Base-by-base conservation (phyloP, 2,113 vertebrate species). In the Pterocles burchelli region DNA sequence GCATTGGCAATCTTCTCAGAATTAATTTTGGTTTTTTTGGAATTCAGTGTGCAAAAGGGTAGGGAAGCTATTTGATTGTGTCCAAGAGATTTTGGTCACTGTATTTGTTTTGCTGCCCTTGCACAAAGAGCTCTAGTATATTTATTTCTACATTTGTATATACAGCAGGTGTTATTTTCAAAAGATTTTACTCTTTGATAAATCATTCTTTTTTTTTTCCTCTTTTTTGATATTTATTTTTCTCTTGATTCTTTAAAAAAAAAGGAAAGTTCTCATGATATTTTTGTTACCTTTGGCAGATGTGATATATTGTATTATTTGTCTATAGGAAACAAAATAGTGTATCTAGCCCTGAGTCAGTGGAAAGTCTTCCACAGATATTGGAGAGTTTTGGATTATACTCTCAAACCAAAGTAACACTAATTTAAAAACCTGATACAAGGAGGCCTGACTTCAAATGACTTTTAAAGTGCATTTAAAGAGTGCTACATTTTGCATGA, bases 331-430 rank as follows among this genome's bases (percentile, higher is more conserved):
- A 82, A 71, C 49, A 57, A 86, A 92, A 71, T 34, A 76, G 21
- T 70, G 43, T 89, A 59, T 67, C 21, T 46, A 88, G 57, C 61
- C 45, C 54, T 78, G 68, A 91, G 67, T 55, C 58, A 45, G 45
- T 90, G 58, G 65, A 93, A 94, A 87, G 73, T 77, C 67, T 96
- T 85, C 43, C 63, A 85, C 89, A 82, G 83, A 25, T 77, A 83
- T 34, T 24, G 24, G 45, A 75, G 76, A 28, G 19, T 46, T 94
- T 92, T 65, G 59, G 36, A 67, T 77, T 71, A 43, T 92, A 6
- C n/a, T 59, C 46, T 57, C 41, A 74, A 52, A 83, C 36, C 34
- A 11, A 73, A 83, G 75, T 58, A 89, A 51, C 38, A 15, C 38
- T 95, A 19, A 90, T 93, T 88, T 88, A 34, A 95, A 94, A 90